Evolutionary conservation across 1,140 invertebrate species (phyloP).

Genomic region (Meloidogyne exigua): DNA sequence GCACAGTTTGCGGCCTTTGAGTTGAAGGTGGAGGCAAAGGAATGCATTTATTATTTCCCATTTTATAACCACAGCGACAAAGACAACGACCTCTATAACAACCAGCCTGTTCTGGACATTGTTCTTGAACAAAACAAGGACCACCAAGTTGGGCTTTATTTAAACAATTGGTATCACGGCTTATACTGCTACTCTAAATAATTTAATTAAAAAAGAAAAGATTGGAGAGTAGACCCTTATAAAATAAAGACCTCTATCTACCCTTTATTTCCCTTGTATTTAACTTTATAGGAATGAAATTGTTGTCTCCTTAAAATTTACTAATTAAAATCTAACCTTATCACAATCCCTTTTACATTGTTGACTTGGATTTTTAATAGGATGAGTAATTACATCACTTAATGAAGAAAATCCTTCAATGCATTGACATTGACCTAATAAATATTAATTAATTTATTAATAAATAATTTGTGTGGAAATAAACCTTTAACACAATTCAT

Average conservation of each 20-base stretch:
- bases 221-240: too few relatives aligned
- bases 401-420: conserved; percentile 50
- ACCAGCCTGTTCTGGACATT: conserved; percentile 60
- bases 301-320: too few relatives aligned
- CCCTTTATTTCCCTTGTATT: too few relatives aligned
- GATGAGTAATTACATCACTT: conserved; percentile 57
- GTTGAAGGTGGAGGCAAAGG: conserved; percentile 49
- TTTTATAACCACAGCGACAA: conserved; percentile 55
- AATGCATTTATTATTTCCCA: conserved; percentile 51
- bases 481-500: conserved; percentile 59
- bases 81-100: conserved; percentile 60
- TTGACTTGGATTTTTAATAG: conserved; percentile 59
- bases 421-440: conserved; percentile 56
- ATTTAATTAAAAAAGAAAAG: too few relatives aligned
- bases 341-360: conserved; percentile 56
- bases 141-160: conserved; percentile 48
- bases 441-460: background rate
- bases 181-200: conserved; percentile 38
- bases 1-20: conserved; percentile 33
- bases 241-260: too few relatives aligned
- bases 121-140: conserved; percentile 61
- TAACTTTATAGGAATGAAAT: too few relatives aligned
- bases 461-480: conserved; percentile 28
- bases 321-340: conserved; percentile 22
- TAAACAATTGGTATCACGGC: conserved; percentile 60